Base-by-base conservation (phyloP, 2,113 vertebrate genomes). In the Sturnira hondurensis region DNA sequence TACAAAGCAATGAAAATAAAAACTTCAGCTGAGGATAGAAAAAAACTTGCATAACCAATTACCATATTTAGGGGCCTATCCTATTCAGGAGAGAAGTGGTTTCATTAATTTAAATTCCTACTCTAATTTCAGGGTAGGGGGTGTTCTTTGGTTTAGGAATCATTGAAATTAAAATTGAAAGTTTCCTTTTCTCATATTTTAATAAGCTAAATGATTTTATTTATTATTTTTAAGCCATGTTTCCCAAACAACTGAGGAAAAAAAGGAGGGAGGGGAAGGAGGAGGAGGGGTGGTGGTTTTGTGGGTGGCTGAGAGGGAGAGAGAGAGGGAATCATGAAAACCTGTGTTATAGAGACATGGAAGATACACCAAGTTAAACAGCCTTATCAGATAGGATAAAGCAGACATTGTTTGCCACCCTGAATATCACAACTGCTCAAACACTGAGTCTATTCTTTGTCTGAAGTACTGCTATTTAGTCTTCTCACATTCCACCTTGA, bases 151-250 rank as follows among this genome's bases (percentile, higher is more conserved):
- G 61, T 70, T 68, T 92, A 71, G 8, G 3, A 70, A 7, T 91
- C 38, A 81, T 5, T 92, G 65, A 71, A 22, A 63, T 87, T 92
- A 89, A 94, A 93, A 92, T 19, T 38, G 1, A 74, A 83, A 77
- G 9, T 67, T 94, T 2, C 6, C 54, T 52, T 93, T 73, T 28
- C 5, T 28, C 16, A 78, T 65, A 89, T 54, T 61, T 89, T 86
- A 89, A 93, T 91, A 86, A 95, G 5, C 3, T 73, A 74, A 93
- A 87, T 52, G 1, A 90, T 80, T 82, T 85, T 41, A 26, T 61
- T 91, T 82, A 54, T 50, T 73, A 61, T 50, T 85, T 92, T 89
- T 83, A 78, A 97, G 20, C 28, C 45, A 95, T 52, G 7, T 52
- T 93, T 82, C 47, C 36, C 68, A 95, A 91, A 47, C 41, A 67